A percentile compares a stretch with the other conserved stretches of the same genome.
Conservation (phyloP, 2,888 invertebrate genomes). For the Leucozona laternaria region DNA sequence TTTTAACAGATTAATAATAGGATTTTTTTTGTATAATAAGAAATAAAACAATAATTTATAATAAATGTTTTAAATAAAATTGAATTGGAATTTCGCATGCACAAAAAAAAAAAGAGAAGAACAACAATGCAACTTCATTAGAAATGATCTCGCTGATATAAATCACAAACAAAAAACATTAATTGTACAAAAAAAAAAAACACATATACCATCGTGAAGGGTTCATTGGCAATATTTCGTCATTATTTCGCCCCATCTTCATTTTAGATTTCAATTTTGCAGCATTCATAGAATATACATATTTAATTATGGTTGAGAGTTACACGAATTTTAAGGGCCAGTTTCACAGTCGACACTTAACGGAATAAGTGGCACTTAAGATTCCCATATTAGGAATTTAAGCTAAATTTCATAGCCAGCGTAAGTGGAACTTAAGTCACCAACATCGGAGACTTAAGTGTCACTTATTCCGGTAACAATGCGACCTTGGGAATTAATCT, state of each 20-base stretch:
- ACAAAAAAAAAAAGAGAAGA: slow-evolving; percentile 17
- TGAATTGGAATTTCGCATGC: slow-evolving; percentile 46
- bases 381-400: no score
- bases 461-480: no score
- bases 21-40: not conserved
- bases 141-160: not conserved
- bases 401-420: no score
- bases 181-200: slow-evolving; percentile 4
- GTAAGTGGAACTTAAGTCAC: no score
- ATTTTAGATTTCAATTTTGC: not conserved
- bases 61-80: slow-evolving; percentile 3
- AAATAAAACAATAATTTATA: slow-evolving; percentile 4
- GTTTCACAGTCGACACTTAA: no score
- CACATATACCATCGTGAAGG: not conserved
- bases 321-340: not conserved
- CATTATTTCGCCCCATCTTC: slow-evolving; percentile 39
- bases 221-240: slow-evolving; percentile 12
- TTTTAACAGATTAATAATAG: slow-evolving; percentile 11
- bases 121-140: not conserved
- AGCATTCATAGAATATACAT: not conserved
- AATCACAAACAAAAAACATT: not conserved
- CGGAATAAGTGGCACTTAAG: no score
- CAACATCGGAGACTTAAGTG: no score
- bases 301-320: not conserved
- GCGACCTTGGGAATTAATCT: no score